Percentiles rank a stretch among this genome's conserved stretches.
Evolutionary conservation across 2,113 vertebrate genomes (phyloP).

Genomic region (Lamprologus callipterus): DNA sequence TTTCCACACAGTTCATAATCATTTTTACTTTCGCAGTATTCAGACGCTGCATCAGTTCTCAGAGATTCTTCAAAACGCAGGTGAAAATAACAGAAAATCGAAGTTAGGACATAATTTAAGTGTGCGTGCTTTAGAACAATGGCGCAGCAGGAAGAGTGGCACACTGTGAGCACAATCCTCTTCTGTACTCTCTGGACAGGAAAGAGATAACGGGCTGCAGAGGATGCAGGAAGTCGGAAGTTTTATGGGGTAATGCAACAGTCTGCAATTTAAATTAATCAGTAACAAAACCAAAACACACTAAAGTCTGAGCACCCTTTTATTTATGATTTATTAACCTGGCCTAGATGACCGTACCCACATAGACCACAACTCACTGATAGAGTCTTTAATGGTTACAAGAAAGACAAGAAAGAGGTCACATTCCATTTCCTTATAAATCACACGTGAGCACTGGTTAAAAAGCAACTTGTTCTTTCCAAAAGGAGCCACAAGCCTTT

Average conservation of each 20-base stretch:
- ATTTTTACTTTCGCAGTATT: not conserved
- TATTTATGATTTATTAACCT: not conserved
- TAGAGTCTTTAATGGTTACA: not conserved
- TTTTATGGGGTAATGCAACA: not conserved
- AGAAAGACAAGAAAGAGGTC: not conserved
- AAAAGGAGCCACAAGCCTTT: not conserved
- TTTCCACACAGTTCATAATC: not conserved
- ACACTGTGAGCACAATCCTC: slow-evolving; percentile 16
- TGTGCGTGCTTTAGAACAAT: not conserved
- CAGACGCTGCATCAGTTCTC: not conserved
- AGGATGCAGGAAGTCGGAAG: slow-evolving; percentile 19
- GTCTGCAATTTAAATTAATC: not conserved
- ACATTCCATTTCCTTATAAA: not conserved
- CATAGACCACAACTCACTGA: not conserved
- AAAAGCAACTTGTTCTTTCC: not conserved
- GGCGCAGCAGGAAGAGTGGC: not conserved
- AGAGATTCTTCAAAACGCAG: not conserved
- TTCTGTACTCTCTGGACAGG: slow-evolving; percentile 11
- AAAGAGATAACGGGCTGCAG: slow-evolving; percentile 24
- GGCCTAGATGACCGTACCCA: not conserved
- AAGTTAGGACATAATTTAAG: not conserved
- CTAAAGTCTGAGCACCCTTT: not conserved
- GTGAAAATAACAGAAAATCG: not conserved
- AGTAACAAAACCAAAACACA: not conserved
- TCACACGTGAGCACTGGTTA: not conserved